These are phyloP conservation scores for Capromys pilorides DNA, from an alignment of 2,797 vertebrate species.

Conservation along the genomic window DNA sequence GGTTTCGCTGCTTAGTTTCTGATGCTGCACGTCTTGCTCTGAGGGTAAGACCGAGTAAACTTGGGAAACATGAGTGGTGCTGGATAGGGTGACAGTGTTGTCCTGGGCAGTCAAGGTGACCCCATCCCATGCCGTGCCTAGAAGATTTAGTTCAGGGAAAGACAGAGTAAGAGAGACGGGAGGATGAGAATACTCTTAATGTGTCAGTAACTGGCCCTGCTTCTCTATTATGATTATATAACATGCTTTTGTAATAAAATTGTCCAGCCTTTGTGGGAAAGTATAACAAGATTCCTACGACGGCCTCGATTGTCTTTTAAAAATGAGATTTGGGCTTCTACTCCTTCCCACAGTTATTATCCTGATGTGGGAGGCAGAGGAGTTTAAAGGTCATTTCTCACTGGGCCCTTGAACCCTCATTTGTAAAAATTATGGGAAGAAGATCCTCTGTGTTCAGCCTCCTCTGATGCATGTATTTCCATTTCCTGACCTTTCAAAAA, in stretches of 20 bases:
- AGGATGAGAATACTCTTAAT: not conserved
- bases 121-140: not conserved
- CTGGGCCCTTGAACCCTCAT: constrained; percentile 71
- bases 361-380: constrained; percentile 21
- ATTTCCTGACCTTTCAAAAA: constrained; percentile 71
- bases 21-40: not conserved
- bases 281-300: not conserved
- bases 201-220: not conserved
- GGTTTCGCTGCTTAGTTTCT: not conserved
- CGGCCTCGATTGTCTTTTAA: constrained; percentile 45
- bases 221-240: not conserved
- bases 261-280: constrained; percentile 55
- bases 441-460: constrained; percentile 26
- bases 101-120: not conserved
- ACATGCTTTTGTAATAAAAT: not conserved
- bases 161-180: not conserved
- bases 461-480: constrained; percentile 66
- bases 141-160: not conserved
- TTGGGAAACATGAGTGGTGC: not conserved
- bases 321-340: constrained; percentile 50
- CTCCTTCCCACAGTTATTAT: constrained; percentile 72
- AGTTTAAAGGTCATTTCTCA: constrained; percentile 80
- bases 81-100: not conserved
- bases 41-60: not conserved
- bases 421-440: constrained; percentile 73